Conservation (phyloP, 2,797 vertebrate genomes). For the Agapornis canus region DNA sequence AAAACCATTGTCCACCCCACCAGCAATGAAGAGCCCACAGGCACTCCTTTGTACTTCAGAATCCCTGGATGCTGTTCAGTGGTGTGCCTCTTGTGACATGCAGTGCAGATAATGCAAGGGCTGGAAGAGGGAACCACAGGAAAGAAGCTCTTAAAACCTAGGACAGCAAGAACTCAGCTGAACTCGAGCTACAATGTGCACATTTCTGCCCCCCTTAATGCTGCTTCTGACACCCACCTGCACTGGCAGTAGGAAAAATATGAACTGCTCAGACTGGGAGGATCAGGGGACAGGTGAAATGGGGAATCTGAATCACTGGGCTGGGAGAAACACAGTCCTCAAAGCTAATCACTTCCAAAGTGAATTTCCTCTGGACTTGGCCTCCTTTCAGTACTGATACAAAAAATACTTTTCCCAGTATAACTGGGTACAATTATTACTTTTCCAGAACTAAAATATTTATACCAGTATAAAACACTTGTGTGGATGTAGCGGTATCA, state of each 20-base stretch:
- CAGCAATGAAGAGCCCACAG: not conserved
- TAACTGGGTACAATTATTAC: not conserved
- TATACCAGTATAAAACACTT: not conserved
- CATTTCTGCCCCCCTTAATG: not conserved
- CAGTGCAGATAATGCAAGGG: not conserved
- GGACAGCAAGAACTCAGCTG: not conserved
- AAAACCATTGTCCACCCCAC: not conserved
- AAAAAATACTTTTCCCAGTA: not conserved
- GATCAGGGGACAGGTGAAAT: not conserved
- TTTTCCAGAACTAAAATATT: not conserved
- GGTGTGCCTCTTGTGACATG: not conserved
- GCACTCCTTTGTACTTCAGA: not conserved
- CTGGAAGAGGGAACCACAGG: fast-evolving
- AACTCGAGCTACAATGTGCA: not conserved
- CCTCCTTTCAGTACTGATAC: not conserved
- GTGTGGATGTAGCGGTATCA: not conserved
- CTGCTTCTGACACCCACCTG: not conserved
- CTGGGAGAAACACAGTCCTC: not conserved
- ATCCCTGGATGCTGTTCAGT: fast-evolving
- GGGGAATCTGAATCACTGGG: not conserved
- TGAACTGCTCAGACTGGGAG: not conserved
- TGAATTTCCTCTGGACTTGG: not conserved
- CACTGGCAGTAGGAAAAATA: not conserved
- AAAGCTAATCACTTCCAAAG: not conserved
- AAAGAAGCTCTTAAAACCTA: not conserved